Conservation (phyloP, 2,113 vertebrate species). For the Clarias gariepinus region DNA sequence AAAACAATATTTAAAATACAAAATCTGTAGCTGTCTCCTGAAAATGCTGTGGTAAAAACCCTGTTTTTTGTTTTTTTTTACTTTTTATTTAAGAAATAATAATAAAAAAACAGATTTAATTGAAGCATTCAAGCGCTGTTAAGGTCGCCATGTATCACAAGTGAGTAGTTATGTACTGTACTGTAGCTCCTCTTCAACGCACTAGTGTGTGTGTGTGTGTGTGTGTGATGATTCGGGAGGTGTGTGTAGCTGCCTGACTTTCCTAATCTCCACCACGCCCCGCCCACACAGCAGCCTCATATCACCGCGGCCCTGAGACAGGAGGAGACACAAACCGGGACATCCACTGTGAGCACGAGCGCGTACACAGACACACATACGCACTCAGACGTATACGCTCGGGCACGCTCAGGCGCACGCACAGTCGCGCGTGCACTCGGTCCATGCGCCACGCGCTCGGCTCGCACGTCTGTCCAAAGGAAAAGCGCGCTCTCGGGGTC, state of each 20-base stretch:
- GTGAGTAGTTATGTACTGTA: background rate
- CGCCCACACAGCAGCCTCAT: constrained; percentile 57
- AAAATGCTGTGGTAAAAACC: background rate
- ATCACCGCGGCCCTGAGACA: constrained; percentile 59
- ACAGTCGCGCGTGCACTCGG: constrained; percentile 32
- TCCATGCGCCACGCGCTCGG: constrained; percentile 42
- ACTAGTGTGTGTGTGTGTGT: background rate
- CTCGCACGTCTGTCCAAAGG: constrained; percentile 9
- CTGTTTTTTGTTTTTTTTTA: background rate
- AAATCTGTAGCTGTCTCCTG: background rate
- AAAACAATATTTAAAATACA: background rate
- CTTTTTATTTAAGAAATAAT: background rate
- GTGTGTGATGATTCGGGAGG: background rate
- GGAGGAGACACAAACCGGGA: constrained; percentile 35
- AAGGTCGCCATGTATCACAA: background rate
- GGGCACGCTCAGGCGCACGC: constrained; percentile 18
- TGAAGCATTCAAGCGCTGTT: no score
- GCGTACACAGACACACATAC: background rate
- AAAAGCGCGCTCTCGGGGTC: background rate
- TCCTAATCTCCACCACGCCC: constrained; percentile 44
- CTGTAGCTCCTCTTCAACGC: background rate
- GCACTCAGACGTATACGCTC: background rate
- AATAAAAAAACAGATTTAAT: background rate
- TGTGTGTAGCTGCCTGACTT: constrained; percentile 15
- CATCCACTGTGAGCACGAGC: constrained; percentile 5